Base-by-base conservation (phyloP, 2,797 vertebrate species). In the Aeoliscus strigatus region DNA sequence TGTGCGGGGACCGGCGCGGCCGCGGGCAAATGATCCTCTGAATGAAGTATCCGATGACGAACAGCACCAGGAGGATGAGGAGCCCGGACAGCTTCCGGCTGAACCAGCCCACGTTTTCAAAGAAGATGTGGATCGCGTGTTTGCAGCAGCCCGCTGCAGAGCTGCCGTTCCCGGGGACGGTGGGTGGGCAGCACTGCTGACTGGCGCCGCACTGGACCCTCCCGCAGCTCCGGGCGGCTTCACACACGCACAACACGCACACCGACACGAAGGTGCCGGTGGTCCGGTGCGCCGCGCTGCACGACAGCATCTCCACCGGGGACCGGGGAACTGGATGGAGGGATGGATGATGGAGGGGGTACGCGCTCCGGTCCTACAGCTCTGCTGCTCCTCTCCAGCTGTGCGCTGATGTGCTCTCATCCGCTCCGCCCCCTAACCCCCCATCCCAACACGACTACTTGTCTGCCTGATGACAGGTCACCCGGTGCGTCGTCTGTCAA, bases 31-130 rank as follows among this genome's bases (percentile, higher is more conserved):
- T 90, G 75, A 94, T 89, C 38, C 93, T 83, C 83, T 92, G 94
- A 58, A 97, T 89, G 65, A 93, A 93, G 79, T 95, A 97, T 31
- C 94, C 94, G 85, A 95, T 91, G 62, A 91, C 92, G 50, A 96
- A 91, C 46, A 97, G 91, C 48, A 94, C 86, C 11, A 94, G 61
- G 60, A 97, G 84, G 72, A 97, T 92, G 34, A 97, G 88, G 54
- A 97, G 89, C 38, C 93, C 93, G 1, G 93, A 96, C 40, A 97
- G 89, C 79, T 93, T 94, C 46, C 93, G 86, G 30, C 92, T 90
- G 15, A 94, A 80, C 94, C 93, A 94, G 77, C 92, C 89, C 18
- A 92, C 88, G 59, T 89, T 91, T 83, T 93, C 91, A 53, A 93
- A 89, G 77, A 94, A 92, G 14, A 90, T 72, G 74, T 92, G 90